Evolutionary conservation across 2,797 vertebrate species (phyloP), one percentile per base, ranked within the genome.

Genomic region (Sebastes minor): DNA sequence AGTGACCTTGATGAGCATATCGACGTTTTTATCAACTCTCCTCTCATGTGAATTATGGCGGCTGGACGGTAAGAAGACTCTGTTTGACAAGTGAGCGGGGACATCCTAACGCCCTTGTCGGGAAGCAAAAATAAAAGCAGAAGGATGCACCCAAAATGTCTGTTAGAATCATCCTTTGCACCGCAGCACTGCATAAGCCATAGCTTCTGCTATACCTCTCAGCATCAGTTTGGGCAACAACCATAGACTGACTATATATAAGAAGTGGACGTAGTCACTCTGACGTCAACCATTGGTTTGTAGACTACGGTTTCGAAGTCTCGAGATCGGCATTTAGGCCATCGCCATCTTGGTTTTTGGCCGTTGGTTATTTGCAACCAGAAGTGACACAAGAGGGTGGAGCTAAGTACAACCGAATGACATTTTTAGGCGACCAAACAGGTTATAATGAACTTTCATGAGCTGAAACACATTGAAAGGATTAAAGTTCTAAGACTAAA

Each of bases 1-100:
- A 62, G 62, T 42, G 53, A 85, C 70, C 75, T 81, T 77, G 33
- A 69, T 67, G 13, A 84, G 35, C 32, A 55, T 61, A 77, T 74
- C 32, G 63, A 72, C 49, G 33, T 71, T 69, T 69, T 33, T 42
- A 57, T 78, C 73, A 61, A 28, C 57, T n/a, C 32, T 64, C 52
- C n/a, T 46, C 57, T 53, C 11, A 3, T 64, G 2, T 59, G 9
- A 60, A 53, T 42, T 32, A 18, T 27, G 23, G 35, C 0, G 11
- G 5, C 69, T 28, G 60, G 38, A 33, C 35, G 14, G 35, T 22
- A 25, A 22, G 56, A 30, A 27, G 32, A 61, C 30, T 32, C 55
- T 18, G 25, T 63, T 5, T 62, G 49, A 32, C 33, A n/a, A 28
- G 27, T 20, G 62, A 20, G 5, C 2, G 25, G 23, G 22, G 18